Conservation (phyloP, 2,888 invertebrate species). For the Seira musarum region DNA sequence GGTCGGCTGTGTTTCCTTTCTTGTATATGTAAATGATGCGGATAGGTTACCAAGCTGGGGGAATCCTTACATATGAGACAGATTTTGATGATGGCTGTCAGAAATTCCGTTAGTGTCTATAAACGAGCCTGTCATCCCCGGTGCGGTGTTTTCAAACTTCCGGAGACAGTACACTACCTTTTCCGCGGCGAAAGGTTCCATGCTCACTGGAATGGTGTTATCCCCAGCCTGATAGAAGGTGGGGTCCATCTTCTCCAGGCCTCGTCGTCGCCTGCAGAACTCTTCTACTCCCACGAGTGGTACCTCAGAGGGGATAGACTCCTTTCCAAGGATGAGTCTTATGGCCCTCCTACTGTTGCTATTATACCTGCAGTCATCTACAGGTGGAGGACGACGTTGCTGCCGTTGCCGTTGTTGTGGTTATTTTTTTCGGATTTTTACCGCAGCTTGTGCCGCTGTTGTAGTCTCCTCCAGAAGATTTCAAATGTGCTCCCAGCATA, state of each 20-base stretch:
- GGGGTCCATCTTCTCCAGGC: conserved; percentile 21
- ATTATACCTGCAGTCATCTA: too few species aligned
- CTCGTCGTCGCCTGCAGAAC: not conserved
- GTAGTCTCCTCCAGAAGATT: too few species aligned
- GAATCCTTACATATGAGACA: conserved; percentile 51
- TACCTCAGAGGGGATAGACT: too few species aligned
- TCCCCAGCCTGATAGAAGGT: not conserved
- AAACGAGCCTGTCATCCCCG: conserved; percentile 69
- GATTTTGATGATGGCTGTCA: conserved; percentile 35
- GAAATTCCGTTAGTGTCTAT: conserved; percentile 50
- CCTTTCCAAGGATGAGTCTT: too few species aligned
- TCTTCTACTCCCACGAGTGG: not conserved
- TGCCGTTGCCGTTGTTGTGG: too few species aligned
- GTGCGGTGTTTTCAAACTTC: conserved; percentile 64
- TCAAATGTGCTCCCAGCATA: too few species aligned
- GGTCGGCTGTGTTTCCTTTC: conserved; percentile 53
- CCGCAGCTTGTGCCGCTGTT: too few species aligned
- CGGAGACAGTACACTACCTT: conserved; percentile 33
- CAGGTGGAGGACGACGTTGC: too few species aligned
- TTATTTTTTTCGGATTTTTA: too few species aligned
- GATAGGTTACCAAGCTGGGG: conserved; percentile 59
- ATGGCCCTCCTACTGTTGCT: too few species aligned
- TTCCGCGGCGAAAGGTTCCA: conserved; percentile 21
- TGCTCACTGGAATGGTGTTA: not conserved
- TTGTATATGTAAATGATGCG: conserved; percentile 68